Evolutionary conservation across 2,113 vertebrate genomes (phyloP).

Genomic region (Bothrops jararaca): DNA sequence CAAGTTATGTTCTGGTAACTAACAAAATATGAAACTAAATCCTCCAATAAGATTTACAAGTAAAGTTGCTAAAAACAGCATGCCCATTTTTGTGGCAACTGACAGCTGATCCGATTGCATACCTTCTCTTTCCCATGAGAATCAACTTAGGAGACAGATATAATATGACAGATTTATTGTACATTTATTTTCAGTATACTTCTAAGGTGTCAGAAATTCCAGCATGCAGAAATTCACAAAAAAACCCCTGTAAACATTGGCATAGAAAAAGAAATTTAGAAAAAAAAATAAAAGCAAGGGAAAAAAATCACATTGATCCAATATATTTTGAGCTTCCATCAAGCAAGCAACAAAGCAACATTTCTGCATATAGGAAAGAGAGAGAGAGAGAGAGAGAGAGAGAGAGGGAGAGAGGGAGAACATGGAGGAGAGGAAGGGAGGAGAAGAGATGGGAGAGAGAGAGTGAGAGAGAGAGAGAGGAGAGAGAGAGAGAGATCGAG

Average conservation of each 20-base stretch:
- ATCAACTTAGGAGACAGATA: background rate
- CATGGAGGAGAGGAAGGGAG: background rate
- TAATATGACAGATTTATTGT: slow-evolving; percentile 47
- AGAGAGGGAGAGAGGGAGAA: background rate
- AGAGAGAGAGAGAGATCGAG: background rate
- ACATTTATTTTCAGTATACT: slow-evolving; percentile 27
- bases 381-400: background rate
- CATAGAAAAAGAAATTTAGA: background rate
- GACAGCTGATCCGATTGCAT: slow-evolving; percentile 26
- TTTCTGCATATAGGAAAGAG: slow-evolving; percentile 13
- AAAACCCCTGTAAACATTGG: background rate
- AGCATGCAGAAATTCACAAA: slow-evolving; percentile 36
- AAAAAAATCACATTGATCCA: slow-evolving; percentile 21
- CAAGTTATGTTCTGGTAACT: slow-evolving; percentile 16
- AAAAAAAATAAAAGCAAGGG: slow-evolving; percentile 37
- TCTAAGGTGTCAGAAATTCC: slow-evolving; percentile 44
- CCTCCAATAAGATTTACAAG: slow-evolving; percentile 23
- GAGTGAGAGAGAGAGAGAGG: background rate
- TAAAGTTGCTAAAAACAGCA: slow-evolving; percentile 16
- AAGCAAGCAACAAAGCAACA: slow-evolving; percentile 18
- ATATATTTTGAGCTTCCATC: background rate
- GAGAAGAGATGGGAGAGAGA: no score
- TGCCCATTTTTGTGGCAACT: slow-evolving; percentile 48
- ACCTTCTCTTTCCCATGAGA: slow-evolving; percentile 29
- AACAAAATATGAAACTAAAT: slow-evolving; percentile 9